Base-by-base conservation (phyloP, 1,140 invertebrate genomes). In the Megalopta genalis region DNA sequence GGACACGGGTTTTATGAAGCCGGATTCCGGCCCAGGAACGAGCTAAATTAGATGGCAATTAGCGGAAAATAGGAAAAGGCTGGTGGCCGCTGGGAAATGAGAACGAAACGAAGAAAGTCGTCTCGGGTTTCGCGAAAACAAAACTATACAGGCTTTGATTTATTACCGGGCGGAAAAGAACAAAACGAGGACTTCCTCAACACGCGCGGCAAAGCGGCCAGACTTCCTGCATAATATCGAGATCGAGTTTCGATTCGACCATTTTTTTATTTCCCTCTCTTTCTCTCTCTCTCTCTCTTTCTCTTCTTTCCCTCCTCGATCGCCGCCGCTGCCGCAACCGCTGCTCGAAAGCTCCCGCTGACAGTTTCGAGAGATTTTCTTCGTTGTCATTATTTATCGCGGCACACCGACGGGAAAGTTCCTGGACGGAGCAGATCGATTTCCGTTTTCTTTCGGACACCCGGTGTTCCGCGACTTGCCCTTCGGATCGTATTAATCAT, bases 221-320 rank as follows among this genome's bases (percentile, higher is more conserved):
- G 69, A 88, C 86, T 90, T 90, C 88, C 88, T 86, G 72, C 77
- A 87, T 71, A 73, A 83, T 78, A 75, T 72, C 82, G 25, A 86
- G 87, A 89, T 90, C 88, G 83, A 87, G 88, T 89, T 90, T 88
- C 83, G 81, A 86, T 82, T 84, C 68, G 37, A 60, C 42, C 57
- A 5, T 42, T 42, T 81, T 78, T 83, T 80, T 87, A 1, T 46
- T 49, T 49, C 10, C 1, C 14, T 21, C 16, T 52, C 16, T 21
- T 7, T 2, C 4, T 12, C 9, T 88, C 16, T 52, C 16, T 18
- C 16, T 52, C 16, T 16, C 49, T 14, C 3, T 57, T 57, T 57
- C 21, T n/a, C 21, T n/a, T 57, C n/a, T n/a, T n/a, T n/a, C 21
- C 6, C 21, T 21, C 21, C 54, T n/a, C 83, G 77, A 83, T 80